These are phyloP conservation scores for Astyanax mexicanus DNA, from an alignment of 2,797 vertebrate species.

Conservation along the genomic window DNA sequence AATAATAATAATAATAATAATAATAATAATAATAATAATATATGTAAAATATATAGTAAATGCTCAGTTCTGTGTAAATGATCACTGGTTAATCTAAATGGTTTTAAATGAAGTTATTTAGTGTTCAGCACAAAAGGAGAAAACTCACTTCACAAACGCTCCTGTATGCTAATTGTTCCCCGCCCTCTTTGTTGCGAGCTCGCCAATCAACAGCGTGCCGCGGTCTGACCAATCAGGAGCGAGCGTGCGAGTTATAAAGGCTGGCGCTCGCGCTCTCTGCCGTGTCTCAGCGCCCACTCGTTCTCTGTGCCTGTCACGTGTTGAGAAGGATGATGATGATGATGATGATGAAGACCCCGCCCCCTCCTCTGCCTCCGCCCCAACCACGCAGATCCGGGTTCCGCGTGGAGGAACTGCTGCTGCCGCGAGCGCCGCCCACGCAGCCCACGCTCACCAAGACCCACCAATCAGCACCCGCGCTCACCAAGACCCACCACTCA, in stretches of 20 bases:
- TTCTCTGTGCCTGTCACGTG: too few species aligned
- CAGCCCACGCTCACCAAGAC: too few species aligned
- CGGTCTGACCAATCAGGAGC: neutral
- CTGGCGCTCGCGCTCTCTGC: neutral
- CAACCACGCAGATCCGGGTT: slow-evolving; percentile 86
- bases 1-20: too few species aligned
- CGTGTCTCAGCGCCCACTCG: too few species aligned
- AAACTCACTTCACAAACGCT: too few species aligned
- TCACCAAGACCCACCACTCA: slow-evolving; percentile 66
- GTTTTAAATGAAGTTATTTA: too few species aligned
- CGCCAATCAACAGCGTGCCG: neutral
- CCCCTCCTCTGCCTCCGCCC: neutral
- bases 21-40: too few species aligned
- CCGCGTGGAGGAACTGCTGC: slow-evolving; percentile 93
- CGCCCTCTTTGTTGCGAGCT: neutral
- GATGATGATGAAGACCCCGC: neutral
- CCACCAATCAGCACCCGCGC: too few species aligned
- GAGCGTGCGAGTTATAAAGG: neutral
- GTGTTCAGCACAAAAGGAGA: too few species aligned
- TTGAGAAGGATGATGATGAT: slow-evolving; percentile 6
- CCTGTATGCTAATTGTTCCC: neutral
- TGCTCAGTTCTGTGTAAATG: too few species aligned
- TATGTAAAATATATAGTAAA: too few species aligned
- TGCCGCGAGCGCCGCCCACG: slow-evolving; percentile 59
- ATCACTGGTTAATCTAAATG: too few species aligned